Base-by-base conservation (phyloP, 2,113 vertebrate genomes). In the Chamaetylas fuelleborni region DNA sequence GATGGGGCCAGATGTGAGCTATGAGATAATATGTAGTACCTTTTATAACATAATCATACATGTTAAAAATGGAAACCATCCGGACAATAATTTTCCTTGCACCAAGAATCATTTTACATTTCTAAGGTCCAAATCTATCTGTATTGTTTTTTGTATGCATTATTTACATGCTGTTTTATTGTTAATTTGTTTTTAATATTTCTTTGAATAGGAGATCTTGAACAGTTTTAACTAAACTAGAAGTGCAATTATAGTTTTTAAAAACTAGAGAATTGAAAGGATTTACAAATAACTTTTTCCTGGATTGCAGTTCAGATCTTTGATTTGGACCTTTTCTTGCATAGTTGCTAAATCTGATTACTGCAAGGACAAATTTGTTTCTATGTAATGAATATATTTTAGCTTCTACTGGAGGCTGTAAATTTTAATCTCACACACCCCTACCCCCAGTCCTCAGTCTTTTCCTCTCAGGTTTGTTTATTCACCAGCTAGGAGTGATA, bases 401-500 rank as follows among this genome's bases (percentile, higher is more conserved):
- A 82, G 38, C 38, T 92, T 77, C 76, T 92, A 38, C 38, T 61
- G 71, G 56, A 69, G 45, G n/a, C 47, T 48, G 4, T 90, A 86
- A 62, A 29, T 92, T 87, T 20, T 76, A 82, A 56, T 74, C 50
- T 26, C 70, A 47, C 14, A 40, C 19, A 23, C 4, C 22, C n/a
- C 45, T 31, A 50, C 56, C 43, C 36, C 33, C 36, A 73, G 1
- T 71, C 7, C 18, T 70, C 42, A 45, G 18, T 43, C 53, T 88
- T 94, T 89, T 86, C 57, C 61, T 90, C 38, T 92, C 88, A 78
- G 40, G 64, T 96, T 96, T 95, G 89, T 97, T 96, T 96, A 84
- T 96, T 96, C 81, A 65, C 50, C 80, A 69, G 56, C 34, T 73
- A 54, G 87, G 70, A 87, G 81, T 89, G 82, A 74, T 1, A 6